A percentile compares a stretch with the other conserved stretches of the same genome.
Conservation (phyloP, 92 coral and sea anemone species). For the Phymanthus crucifer region DNA sequence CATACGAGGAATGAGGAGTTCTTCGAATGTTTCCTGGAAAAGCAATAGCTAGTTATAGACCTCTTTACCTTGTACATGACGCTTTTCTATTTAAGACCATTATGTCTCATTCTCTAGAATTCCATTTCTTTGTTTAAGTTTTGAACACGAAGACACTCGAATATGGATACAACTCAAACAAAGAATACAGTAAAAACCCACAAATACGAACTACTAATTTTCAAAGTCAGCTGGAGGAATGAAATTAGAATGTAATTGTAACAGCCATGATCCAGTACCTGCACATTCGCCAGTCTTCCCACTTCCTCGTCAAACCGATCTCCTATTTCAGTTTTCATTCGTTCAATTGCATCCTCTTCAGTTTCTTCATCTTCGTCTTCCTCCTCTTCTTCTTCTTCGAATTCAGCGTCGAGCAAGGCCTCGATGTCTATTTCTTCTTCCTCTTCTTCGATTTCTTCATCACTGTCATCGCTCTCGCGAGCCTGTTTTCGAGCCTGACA, state of each 20-base stretch:
- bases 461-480: conserved; percentile 87
- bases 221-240: no score
- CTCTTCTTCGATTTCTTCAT: conserved; percentile 84
- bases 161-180: no score
- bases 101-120: no score
- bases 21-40: conserved; percentile 89
- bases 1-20: conserved; percentile 79
- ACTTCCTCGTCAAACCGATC: conserved; percentile 93
- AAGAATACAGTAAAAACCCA: no score
- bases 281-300: conserved; percentile 65
- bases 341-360: conserved; percentile 90
- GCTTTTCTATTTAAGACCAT: no score
- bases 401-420: conserved; percentile 65
- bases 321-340: conserved; percentile 88
- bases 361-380: conserved; percentile 97
- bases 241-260: no score
- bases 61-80: no score
- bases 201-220: no score
- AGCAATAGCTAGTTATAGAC: background rate
- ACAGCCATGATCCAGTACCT: conserved; percentile 46
- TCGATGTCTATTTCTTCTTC: conserved; percentile 87
- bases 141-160: no score
- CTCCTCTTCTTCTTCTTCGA: conserved; percentile 82
- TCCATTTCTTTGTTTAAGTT: no score
- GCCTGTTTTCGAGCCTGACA: conserved; percentile 72